phyloP scores from a whole-genome alignment of 2,888 invertebrate species.

The Lutraria lutraria region DNA sequence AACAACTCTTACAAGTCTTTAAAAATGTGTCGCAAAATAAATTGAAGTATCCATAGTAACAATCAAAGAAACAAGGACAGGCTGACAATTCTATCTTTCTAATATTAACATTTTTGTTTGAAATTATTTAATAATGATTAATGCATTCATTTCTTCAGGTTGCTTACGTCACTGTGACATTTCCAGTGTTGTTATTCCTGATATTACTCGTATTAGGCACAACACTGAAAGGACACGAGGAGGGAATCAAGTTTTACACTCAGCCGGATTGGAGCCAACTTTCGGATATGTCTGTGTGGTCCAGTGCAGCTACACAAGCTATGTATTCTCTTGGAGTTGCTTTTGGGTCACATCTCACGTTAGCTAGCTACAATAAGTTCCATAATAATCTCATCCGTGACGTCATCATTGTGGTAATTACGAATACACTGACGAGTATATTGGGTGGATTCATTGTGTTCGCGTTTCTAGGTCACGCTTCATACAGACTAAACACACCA shows the following conservation, averaged over 20 bases:
- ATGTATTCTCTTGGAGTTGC: conserved; percentile 53
- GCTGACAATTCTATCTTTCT: too few species aligned
- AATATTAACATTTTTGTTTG: too few species aligned
- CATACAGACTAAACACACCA: conserved; percentile 44
- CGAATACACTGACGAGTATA: conserved; percentile 51
- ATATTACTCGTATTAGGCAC: conserved; percentile 49
- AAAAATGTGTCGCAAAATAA: too few species aligned
- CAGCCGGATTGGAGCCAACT: conserved; percentile 48
- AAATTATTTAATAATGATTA: too few species aligned
- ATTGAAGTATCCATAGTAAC: too few species aligned
- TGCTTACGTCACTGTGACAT: conserved; percentile 58
- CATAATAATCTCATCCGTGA: conserved; percentile 54
- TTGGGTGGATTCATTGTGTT: conserved; percentile 53
- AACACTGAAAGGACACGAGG: conserved; percentile 41
- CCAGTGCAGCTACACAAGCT: conserved; percentile 53
- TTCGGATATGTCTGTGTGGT: conserved; percentile 51
- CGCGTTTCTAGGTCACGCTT: conserved; percentile 53
- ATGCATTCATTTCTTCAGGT: conserved; percentile 37
- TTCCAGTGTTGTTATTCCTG: conserved; percentile 50
- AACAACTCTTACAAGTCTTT: too few species aligned
- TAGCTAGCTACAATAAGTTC: conserved; percentile 54
- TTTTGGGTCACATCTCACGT: conserved; percentile 38
- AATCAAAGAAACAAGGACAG: too few species aligned
- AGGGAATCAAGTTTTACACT: conserved; percentile 47
- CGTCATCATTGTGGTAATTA: conserved; percentile 24